Base-by-base conservation (phyloP, 2,113 vertebrate species). In the Elanoides forficatus region DNA sequence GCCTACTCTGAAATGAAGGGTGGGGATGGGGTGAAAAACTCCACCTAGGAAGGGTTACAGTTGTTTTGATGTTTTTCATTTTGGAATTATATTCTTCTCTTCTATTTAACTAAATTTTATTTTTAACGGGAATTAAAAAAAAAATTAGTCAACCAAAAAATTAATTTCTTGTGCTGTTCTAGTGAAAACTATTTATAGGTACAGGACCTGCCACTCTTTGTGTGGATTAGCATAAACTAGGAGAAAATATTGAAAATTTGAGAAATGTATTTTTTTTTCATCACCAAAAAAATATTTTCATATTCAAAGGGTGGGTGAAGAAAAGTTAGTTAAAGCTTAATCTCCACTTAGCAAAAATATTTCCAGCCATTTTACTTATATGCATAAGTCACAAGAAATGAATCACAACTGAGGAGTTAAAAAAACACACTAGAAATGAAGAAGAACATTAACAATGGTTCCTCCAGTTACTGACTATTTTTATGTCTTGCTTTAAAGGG, bases 361-460 rank as follows among this genome's bases (percentile, higher is more conserved):
- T 88, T 66, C 30, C 15, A 40, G 59, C 9, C 0, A 0, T 83
- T 80, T 90, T 73, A 34, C 21, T 81, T 4, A 5, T 34, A 43
- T 3, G 1, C 26, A 18, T 74, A 66, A 74, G 70, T 87, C 21
- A 74, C 12, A 71, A 67, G 48, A 71, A 73, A 53, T 55, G 5
- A 76, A 34, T 80, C 30, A 43, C n/a, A 72, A 60, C 6, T 16
- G 21, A 73, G 15, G 26, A 87, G n/a, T 59, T 34, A 29, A 68
- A 50, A 65, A 87, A 42, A 2, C 10, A 32, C 6, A 27, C 10
- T n/a, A 65, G 40, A 55, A 42, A 34, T 20, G 5, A 79, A 85
- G 29, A 34, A 63, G 80, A 94, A n/a, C 16, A 42, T 45, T 55
- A 79, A 26, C 11, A 67, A 15, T 0, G 0, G 1, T 21, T 76